These are phyloP conservation scores for Drosophila robusta DNA, from an alignment of 2,888 invertebrate species.

Conservation along the genomic window DNA sequence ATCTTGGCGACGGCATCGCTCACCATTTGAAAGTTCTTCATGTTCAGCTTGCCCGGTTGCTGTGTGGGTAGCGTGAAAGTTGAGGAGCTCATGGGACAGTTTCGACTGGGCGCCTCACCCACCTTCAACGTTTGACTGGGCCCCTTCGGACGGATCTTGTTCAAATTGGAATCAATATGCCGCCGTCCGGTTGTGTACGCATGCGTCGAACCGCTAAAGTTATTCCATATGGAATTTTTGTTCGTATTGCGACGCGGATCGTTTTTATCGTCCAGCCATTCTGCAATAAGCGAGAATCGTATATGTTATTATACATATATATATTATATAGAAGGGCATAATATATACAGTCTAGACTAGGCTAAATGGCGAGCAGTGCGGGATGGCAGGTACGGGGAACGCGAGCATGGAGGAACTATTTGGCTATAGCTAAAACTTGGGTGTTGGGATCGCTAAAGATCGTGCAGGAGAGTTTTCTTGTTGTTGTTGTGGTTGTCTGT, in stretches of 20 bases:
- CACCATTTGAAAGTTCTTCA: constrained; percentile 95
- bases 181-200: constrained; percentile 90
- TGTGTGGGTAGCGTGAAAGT: constrained; percentile 83
- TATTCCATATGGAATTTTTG: constrained; percentile 86
- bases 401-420: too few species aligned
- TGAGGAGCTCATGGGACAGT: constrained; percentile 73
- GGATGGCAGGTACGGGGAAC: not conserved
- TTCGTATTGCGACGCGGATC: constrained; percentile 83
- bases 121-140: constrained; percentile 89
- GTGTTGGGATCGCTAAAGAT: constrained; percentile 23
- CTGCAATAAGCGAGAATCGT: constrained; percentile 72
- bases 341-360: not conserved
- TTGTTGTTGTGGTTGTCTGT: constrained; percentile 6
- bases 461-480: constrained; percentile 34
- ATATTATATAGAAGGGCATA: too few species aligned
- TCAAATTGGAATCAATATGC: constrained; percentile 86
- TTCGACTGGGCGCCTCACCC: constrained; percentile 70
- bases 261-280: constrained; percentile 86
- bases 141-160: constrained; percentile 89
- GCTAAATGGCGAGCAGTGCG: constrained; percentile 1
- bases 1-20: constrained; percentile 92
- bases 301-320: not conserved
- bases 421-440: not conserved
- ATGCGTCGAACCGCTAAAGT: constrained; percentile 88
- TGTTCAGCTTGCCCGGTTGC: constrained; percentile 95